Percentiles rank a stretch among this genome's conserved stretches.
Conservation (phyloP, 2,888 invertebrate species). For the Orthosia gracilis region DNA sequence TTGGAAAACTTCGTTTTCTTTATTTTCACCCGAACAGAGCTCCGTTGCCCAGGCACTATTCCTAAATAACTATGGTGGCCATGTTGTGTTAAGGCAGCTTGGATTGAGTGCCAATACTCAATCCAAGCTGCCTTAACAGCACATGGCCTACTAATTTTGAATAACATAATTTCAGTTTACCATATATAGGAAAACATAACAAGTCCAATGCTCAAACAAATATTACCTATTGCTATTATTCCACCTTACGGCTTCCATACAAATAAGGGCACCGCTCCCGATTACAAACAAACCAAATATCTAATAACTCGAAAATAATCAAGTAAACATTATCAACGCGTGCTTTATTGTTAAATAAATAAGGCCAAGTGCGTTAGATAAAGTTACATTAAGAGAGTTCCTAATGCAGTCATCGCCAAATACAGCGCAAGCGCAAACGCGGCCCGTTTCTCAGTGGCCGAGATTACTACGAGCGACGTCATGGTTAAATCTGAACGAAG, state of each 20-base stretch:
- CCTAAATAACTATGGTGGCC: neutral
- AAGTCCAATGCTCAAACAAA: constrained; percentile 16
- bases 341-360: constrained; percentile 76
- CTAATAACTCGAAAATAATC: constrained; percentile 56
- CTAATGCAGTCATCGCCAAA: constrained; percentile 86
- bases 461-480: constrained; percentile 79
- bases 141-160: constrained; percentile 12
- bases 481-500: constrained; percentile 88
- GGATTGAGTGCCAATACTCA: too few relatives aligned
- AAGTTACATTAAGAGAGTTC: constrained; percentile 78
- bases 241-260: constrained; percentile 33
- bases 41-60: too few relatives aligned
- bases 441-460: constrained; percentile 80
- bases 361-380: constrained; percentile 78
- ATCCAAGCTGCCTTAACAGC: constrained; percentile 3
- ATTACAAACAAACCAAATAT: constrained; percentile 56
- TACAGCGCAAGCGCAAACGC: constrained; percentile 78
- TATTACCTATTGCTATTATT: constrained; percentile 31
- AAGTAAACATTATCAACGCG: constrained; percentile 72
- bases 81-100: too few relatives aligned
- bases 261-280: constrained; percentile 49
- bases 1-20: too few relatives aligned
- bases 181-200: constrained; percentile 37
- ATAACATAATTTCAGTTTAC: constrained; percentile 16
- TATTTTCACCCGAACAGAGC: too few relatives aligned